Evolutionary conservation across 1,140 invertebrate genomes (phyloP), one percentile per base, ranked within the genome.

Genomic region (Schlechtendalia chinensis): DNA sequence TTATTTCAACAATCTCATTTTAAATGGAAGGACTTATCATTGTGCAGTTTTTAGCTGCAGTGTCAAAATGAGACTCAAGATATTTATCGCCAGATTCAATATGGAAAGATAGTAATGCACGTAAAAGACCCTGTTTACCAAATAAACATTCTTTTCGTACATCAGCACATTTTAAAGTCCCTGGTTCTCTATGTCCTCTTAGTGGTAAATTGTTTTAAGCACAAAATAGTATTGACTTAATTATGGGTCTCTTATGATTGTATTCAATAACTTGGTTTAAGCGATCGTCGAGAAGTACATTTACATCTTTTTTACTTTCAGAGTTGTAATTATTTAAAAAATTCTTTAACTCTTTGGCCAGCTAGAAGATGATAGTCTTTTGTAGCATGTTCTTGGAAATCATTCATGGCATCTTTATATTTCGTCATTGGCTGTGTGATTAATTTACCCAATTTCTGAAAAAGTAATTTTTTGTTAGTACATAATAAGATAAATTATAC

Each of bases 1-100:
- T 83, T 54, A 63, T 63, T 56, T 80, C 54, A 56, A 83, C 80
- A 10, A 83, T 71, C 45, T 82, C 80, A 59, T 83, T 82, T 81
- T 83, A 81, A 81, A 83, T 83, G 53, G 65, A 11, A 71, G 82
- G 75, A 53, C 83, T 83, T 24, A 75, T 75, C 65, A 83, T 81
- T 14, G 61, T 82, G 19, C 81, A 53, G 32, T 83, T 83, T 82
- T 59, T 54, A 29, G 24, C 39, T 6, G 29, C 61, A n/a, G 29
- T 39, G 29, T 65, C 29, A 2, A 65, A 65, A 65, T 65, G 27
- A 3, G 29, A 19, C 3, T 65, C 29, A 39, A 65, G 29, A 8
- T 32, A 3, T 65, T 29, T 39, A 65, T 65, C 61, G 1, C 61
- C 61, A 1, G 29, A 17, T 2, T 65, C 61, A 19, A 65, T 65